Percentiles rank a stretch among this genome's conserved stretches.
Evolutionary conservation across 1,140 invertebrate genomes (phyloP).

Genomic region (Cotesia chilonis): DNA sequence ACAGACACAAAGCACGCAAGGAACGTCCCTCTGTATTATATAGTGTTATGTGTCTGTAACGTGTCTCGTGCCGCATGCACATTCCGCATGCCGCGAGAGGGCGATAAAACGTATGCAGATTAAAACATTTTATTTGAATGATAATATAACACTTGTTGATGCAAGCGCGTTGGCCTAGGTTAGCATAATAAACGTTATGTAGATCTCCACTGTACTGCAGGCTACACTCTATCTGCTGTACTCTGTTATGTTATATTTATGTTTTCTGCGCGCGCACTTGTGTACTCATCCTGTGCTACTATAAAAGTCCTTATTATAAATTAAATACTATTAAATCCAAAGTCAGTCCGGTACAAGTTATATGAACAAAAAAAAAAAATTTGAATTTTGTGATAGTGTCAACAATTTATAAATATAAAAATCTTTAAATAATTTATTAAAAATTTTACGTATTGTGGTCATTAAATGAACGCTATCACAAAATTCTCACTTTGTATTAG

Average conservation of each 20-base stretch:
- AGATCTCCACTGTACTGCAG: constrained; percentile 49
- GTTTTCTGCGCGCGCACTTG: constrained; percentile 6
- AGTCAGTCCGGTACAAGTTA: too few species aligned
- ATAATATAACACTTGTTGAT: constrained; percentile 68
- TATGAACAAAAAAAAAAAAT: too few species aligned
- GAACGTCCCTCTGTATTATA: constrained; percentile 25
- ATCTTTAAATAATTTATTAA: too few species aligned
- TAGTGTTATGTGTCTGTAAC: constrained; percentile 36
- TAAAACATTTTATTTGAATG: constrained; percentile 68
- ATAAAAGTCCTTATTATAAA: too few species aligned
- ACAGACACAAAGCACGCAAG: constrained; percentile 29
- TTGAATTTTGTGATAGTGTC: too few species aligned
- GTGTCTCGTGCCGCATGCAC: constrained; percentile 60
- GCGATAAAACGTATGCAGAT: constrained; percentile 67
- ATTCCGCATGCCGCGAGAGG: constrained; percentile 61
- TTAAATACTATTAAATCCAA: too few species aligned
- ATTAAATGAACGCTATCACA: too few species aligned
- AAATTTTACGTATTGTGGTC: too few species aligned
- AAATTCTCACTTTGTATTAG: too few species aligned
- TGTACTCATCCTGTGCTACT: background rate
- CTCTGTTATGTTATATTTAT: too few species aligned
- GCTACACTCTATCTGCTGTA: background rate
- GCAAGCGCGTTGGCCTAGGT: constrained; percentile 65
- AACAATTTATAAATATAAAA: too few species aligned
- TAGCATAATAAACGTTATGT: constrained; percentile 67